Conservation (phyloP, 2,113 vertebrate species). For the Gavialis gangeticus region DNA sequence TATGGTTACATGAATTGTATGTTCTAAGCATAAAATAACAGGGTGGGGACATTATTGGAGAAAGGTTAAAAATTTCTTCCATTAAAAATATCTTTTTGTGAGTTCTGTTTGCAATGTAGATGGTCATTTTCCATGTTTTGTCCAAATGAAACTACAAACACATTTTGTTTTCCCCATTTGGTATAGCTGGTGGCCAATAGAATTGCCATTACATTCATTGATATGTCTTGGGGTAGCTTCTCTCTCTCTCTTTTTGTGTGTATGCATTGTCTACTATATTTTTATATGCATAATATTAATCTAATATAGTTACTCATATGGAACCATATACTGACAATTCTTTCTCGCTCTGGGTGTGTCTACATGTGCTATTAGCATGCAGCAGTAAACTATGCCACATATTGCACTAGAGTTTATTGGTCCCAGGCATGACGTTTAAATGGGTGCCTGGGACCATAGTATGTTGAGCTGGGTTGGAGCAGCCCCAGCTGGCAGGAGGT, state of each 20-base stretch:
- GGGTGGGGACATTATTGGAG: neutral
- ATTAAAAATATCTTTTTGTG: neutral
- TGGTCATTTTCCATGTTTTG: neutral
- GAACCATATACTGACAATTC: no score
- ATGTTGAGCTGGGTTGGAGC: no score
- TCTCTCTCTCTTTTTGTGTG: neutral
- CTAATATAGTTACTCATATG: neutral
- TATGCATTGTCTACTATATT: neutral
- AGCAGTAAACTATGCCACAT: no score
- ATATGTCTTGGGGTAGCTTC: neutral
- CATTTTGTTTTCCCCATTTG: neutral
- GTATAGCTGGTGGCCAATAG: neutral
- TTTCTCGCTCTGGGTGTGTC: no score
- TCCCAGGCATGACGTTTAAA: no score
- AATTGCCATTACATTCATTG: neutral
- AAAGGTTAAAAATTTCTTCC: neutral
- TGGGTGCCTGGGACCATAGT: no score
- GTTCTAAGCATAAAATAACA: neutral
- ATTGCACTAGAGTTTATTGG: no score
- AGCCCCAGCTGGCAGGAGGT: no score
- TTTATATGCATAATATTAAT: neutral
- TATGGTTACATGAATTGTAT: no score
- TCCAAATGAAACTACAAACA: neutral
- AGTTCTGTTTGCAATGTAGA: neutral
- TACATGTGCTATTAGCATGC: no score